Conservation (phyloP, 2,888 invertebrate species). For the Nemurella pictetii region DNA sequence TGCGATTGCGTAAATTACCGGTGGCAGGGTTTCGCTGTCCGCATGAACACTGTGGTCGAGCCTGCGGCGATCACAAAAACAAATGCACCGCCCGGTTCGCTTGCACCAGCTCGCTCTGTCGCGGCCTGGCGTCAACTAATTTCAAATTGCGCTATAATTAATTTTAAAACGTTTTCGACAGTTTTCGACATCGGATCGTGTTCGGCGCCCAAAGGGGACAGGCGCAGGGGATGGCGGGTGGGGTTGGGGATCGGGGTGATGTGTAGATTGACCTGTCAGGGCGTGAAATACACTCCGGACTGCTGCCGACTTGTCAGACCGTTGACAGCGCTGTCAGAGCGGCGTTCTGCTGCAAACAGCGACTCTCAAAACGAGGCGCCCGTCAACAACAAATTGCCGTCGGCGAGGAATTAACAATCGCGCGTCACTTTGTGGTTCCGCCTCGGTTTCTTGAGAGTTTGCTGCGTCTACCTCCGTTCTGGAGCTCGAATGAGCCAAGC, state of each 20-base stretch:
- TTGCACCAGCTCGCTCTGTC: background rate
- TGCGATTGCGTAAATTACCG: background rate
- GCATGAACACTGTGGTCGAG: too few relatives aligned
- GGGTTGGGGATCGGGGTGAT: background rate
- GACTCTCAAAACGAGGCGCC: background rate
- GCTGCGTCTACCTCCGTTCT: too few relatives aligned
- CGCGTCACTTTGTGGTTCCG: too few relatives aligned
- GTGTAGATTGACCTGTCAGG: background rate
- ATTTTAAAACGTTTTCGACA: background rate
- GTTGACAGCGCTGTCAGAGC: background rate
- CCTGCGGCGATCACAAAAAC: too few relatives aligned
- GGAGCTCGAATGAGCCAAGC: too few relatives aligned
- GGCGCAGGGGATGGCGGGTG: background rate
- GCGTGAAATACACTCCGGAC: background rate
- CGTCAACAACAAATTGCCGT: too few relatives aligned
- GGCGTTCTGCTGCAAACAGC: background rate
- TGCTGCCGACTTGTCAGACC: background rate
- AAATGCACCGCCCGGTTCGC: background rate
- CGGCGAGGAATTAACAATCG: too few relatives aligned
- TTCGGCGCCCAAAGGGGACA: background rate
- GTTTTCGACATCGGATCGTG: background rate
- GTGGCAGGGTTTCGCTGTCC: too few relatives aligned
- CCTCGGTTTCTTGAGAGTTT: too few relatives aligned
- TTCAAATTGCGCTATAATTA: background rate
- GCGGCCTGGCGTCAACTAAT: too few relatives aligned